Conservation (phyloP, 2,797 vertebrate species). For the Sarcophilus harrisii region DNA sequence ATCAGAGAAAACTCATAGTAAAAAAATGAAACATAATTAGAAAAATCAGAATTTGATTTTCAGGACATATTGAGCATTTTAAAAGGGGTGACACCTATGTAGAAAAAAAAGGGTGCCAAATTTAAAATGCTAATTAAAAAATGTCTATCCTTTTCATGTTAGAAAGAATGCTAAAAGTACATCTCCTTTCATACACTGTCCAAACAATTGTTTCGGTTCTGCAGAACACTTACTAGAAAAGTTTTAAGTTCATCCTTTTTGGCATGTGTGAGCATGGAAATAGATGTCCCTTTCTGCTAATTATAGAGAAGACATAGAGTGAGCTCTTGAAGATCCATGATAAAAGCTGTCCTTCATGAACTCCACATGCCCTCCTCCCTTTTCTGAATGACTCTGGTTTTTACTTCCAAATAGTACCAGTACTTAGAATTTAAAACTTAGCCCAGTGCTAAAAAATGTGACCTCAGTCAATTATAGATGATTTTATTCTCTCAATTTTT, state of each 20-base stretch:
- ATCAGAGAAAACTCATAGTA: conserved; percentile 57
- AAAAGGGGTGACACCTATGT: conserved; percentile 27
- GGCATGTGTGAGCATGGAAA: not conserved
- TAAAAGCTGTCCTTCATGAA: not conserved
- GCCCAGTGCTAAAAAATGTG: not conserved
- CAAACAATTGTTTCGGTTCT: not conserved
- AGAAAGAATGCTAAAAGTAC: not conserved
- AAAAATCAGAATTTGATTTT: conserved; percentile 15
- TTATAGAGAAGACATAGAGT: not conserved
- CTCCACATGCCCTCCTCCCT: not conserved
- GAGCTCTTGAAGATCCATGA: not conserved
- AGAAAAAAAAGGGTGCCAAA: conserved; percentile 37
- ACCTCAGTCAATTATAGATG: not conserved
- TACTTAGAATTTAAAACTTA: not conserved
- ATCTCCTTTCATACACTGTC: not conserved
- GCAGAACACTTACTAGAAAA: not conserved
- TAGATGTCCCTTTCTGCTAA: not conserved
- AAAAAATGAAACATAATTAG: conserved; percentile 25
- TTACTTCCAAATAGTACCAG: not conserved
- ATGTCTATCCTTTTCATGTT: conserved; percentile 25
- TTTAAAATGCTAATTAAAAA: conserved; percentile 29
- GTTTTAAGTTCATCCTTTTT: not conserved
- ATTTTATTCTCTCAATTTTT: not conserved
- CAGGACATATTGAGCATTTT: conserved; percentile 12
- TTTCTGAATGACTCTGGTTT: not conserved